Conservation (phyloP, 1,140 invertebrate species). For the Cyclina sinensis region DNA sequence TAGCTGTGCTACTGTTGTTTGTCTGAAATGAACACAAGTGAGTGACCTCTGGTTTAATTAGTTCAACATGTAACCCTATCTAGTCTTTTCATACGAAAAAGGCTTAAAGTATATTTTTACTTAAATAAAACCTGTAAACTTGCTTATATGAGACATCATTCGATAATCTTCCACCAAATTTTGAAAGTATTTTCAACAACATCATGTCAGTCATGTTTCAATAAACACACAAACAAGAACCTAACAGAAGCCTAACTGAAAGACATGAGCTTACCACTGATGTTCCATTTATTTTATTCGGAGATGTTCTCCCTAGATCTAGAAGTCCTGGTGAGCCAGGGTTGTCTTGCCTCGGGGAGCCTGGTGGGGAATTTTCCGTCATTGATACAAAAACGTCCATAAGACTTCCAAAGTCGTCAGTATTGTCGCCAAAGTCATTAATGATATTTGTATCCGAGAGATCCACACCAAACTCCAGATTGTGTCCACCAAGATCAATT, state of each 20-base stretch:
- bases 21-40: conserved; percentile 48
- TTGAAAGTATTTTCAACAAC: too few relatives aligned
- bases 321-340: conserved; percentile 89
- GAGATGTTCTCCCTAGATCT: conserved; percentile 89
- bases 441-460: conserved; percentile 58
- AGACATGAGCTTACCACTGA: conserved; percentile 73
- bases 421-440: conserved; percentile 75
- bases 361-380: conserved; percentile 67
- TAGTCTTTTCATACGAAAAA: too few relatives aligned
- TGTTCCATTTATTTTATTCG: conserved; percentile 87
- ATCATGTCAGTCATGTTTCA: too few relatives aligned
- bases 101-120: too few relatives aligned
- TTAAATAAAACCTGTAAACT: too few relatives aligned
- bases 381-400: conserved; percentile 75
- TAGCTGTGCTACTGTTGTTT: conserved; percentile 70
- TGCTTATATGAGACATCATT: too few relatives aligned
- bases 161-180: too few relatives aligned
- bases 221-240: too few relatives aligned
- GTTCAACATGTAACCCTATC: too few relatives aligned
- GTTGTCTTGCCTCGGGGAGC: conserved; percentile 69
- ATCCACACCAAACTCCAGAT: conserved; percentile 72
- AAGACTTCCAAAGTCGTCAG: conserved; percentile 65
- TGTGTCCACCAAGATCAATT: conserved; percentile 65
- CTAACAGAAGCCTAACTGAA: too few relatives aligned
- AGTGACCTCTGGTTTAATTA: too few relatives aligned